phyloP scores from a whole-genome alignment of 2,888 invertebrate species.

The Heteromyza rotundicornis region DNA sequence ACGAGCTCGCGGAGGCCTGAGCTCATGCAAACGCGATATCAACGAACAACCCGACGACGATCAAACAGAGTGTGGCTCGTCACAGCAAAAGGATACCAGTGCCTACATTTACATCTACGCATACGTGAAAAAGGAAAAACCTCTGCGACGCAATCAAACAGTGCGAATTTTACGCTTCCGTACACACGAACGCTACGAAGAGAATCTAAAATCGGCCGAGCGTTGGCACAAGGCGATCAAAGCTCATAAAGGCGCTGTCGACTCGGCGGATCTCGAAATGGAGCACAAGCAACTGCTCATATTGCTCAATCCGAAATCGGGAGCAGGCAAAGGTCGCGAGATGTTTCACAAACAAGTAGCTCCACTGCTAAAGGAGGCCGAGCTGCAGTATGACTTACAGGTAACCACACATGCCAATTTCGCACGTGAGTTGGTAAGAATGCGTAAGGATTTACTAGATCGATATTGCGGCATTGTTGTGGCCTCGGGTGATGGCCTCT shows the following conservation, averaged over 20 bases:
- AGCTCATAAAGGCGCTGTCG: conserved; percentile 65
- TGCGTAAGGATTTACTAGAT: conserved; percentile 67
- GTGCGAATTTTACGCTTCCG: conserved; percentile 83
- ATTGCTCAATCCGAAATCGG: conserved; percentile 92
- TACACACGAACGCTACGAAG: conserved; percentile 81
- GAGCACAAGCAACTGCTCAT: conserved; percentile 67
- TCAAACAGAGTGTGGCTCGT: conserved; percentile 72
- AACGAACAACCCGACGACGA: conserved; percentile 68
- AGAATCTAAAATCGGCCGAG: conserved; percentile 81
- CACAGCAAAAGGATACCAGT: conserved; percentile 72
- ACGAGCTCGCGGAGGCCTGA: conserved; percentile 63
- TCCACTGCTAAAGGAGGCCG: conserved; percentile 86
- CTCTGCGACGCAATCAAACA: conserved; percentile 76
- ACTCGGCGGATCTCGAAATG: neutral
- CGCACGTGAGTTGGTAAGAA: conserved; percentile 79
- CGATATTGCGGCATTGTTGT: conserved; percentile 71
- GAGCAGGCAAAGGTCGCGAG: conserved; percentile 86
- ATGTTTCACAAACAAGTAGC: conserved; percentile 85
- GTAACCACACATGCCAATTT: conserved; percentile 86
- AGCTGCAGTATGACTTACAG: conserved; percentile 83
- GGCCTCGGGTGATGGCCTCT: conserved; percentile 82
- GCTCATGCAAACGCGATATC: conserved; percentile 72
- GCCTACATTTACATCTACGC: conserved; percentile 88
- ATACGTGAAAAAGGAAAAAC: conserved; percentile 75
- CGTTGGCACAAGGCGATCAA: conserved; percentile 81